Conservation (phyloP, 2,888 invertebrate species). For the Pachycephus smyrnensis region DNA sequence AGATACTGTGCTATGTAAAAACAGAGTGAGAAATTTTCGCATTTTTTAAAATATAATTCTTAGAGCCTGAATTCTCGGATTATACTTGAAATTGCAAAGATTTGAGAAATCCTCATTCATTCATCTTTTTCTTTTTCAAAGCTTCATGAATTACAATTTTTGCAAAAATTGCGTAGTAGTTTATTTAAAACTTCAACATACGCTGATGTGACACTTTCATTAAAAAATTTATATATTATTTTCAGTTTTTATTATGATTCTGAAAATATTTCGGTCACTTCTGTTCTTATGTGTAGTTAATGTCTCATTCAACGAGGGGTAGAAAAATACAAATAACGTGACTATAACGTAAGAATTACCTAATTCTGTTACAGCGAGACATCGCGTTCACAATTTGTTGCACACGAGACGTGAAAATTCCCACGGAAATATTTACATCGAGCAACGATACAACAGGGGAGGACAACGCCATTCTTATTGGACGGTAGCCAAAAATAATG, state of each 20-base stretch:
- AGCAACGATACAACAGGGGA: background rate
- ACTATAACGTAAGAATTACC: background rate
- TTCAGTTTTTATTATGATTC: background rate
- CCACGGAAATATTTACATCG: background rate
- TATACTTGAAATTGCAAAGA: background rate
- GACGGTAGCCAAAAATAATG: conserved; percentile 19
- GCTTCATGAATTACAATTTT: background rate
- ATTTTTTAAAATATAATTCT: background rate
- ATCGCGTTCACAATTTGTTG: background rate
- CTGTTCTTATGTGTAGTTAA: background rate
- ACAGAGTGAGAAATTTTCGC: background rate
- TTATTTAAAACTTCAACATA: background rate
- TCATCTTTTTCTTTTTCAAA: background rate
- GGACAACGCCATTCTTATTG: conserved; percentile 8
- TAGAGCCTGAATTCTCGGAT: background rate
- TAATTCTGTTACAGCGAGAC: background rate
- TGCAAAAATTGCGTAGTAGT: background rate
- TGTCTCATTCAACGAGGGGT: background rate
- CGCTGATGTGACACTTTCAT: background rate
- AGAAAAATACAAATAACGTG: background rate
- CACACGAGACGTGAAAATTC: background rate
- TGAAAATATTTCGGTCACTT: background rate
- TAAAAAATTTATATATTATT: background rate
- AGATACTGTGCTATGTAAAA: too few species aligned
- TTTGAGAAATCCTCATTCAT: background rate